A percentile compares a stretch with the other conserved stretches of the same genome.
Conservation (phyloP, 2,888 invertebrate genomes). For the Agriopis aurantiaria region DNA sequence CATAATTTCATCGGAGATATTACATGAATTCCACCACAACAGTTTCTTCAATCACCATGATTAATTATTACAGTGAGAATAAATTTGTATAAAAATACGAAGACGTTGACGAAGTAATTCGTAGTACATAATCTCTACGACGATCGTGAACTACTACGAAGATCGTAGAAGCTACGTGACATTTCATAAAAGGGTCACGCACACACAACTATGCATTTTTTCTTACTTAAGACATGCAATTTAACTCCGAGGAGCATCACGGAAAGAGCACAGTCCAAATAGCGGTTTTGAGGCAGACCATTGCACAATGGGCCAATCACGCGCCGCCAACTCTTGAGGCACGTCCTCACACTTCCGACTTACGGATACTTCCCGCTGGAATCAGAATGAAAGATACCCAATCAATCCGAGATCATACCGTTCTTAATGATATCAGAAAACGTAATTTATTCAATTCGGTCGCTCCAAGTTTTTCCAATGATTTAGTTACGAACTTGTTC, state of each 20-base stretch:
- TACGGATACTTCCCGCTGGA: slow-evolving; percentile 60
- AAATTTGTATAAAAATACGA: background rate
- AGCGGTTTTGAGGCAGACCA: slow-evolving; percentile 72
- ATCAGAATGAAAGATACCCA: slow-evolving; percentile 59
- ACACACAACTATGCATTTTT: background rate
- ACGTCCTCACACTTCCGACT: slow-evolving; percentile 75
- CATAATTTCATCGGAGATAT: background rate
- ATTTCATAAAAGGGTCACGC: too few species aligned
- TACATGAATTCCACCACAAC: background rate
- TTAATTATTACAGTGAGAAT: background rate
- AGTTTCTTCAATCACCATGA: background rate
- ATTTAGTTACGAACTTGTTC: slow-evolving; percentile 46
- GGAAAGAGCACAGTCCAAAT: slow-evolving; percentile 61
- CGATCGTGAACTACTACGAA: background rate
- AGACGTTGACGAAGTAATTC: too few species aligned
- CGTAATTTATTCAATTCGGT: slow-evolving; percentile 56
- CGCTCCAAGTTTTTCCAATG: slow-evolving; percentile 46
- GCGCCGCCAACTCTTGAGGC: slow-evolving; percentile 71
- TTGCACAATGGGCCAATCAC: slow-evolving; percentile 83
- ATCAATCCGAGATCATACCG: slow-evolving; percentile 61
- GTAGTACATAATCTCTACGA: too few species aligned
- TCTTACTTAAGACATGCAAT: slow-evolving; percentile 8
- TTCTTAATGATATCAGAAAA: slow-evolving; percentile 60
- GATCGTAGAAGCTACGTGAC: background rate
- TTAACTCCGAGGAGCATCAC: slow-evolving; percentile 46